phyloP scores from a whole-genome alignment of 1,140 invertebrate genomes.

The Adoxophyes honmai region DNA sequence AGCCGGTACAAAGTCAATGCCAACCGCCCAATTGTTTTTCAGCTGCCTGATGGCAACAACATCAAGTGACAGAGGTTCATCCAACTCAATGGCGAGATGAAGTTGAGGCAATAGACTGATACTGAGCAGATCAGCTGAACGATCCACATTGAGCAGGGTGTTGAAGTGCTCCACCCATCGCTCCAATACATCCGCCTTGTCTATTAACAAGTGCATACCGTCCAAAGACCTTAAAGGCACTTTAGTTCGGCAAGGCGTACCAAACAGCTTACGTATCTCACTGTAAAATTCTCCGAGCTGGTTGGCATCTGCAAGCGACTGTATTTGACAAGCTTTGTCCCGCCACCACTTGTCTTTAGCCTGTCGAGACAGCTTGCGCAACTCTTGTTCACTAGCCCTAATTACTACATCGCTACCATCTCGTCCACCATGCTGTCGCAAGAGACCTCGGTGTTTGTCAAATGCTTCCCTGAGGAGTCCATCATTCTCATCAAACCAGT shows the following conservation, averaged over 20 bases:
- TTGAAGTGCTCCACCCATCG: constrained; percentile 18
- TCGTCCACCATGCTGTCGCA: constrained; percentile 2
- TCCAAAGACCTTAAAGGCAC: constrained; percentile 15
- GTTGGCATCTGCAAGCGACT: constrained; percentile 29
- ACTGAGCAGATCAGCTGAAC: constrained; percentile 7
- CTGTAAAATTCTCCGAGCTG: constrained; percentile 28
- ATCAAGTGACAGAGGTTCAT: not conserved
- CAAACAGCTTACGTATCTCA: constrained; percentile 22
- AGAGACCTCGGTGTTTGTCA: constrained; percentile 17
- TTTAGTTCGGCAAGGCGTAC: not conserved
- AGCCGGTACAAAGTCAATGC: constrained; percentile 9
- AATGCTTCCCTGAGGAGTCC: constrained; percentile 19
- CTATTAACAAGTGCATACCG: not conserved
- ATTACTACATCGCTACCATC: constrained; percentile 7
- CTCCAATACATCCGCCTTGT: constrained; percentile 15
- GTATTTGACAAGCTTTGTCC: constrained; percentile 22
- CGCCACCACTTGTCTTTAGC: constrained; percentile 31
- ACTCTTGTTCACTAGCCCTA: constrained; percentile 18
- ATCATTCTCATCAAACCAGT: constrained; percentile 34
- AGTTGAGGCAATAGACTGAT: constrained; percentile 3
- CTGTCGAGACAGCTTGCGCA: constrained; percentile 20
- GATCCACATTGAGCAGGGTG: constrained; percentile 16
- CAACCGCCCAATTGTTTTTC: constrained; percentile 7
- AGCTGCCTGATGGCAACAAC: constrained; percentile 12
- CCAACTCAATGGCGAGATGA: not conserved